These are phyloP conservation scores for Schizotus pectinicornis DNA, from an alignment of 2,888 invertebrate species.

Conservation along the genomic window DNA sequence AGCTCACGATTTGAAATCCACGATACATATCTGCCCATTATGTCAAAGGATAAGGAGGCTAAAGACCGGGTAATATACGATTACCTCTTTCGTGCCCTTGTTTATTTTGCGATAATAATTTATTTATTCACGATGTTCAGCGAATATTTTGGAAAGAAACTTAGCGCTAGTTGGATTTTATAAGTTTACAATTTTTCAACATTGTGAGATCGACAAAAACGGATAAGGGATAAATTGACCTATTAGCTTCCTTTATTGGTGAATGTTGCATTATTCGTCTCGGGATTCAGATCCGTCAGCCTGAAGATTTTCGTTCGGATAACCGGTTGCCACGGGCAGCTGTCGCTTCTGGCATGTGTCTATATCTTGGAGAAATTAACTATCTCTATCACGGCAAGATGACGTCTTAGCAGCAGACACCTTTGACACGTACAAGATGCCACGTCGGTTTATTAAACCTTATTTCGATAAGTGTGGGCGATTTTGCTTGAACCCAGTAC, in stretches of 20 bases:
- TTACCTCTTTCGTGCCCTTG: neutral
- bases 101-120: neutral
- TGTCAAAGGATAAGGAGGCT: slow-evolving; percentile 19
- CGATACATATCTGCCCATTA: slow-evolving; percentile 35
- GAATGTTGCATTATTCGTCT: slow-evolving; percentile 18
- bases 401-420: slow-evolving; percentile 39
- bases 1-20: slow-evolving; percentile 29
- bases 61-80: neutral
- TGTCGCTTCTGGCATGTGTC: slow-evolving; percentile 42
- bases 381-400: slow-evolving; percentile 36
- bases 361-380: slow-evolving; percentile 45
- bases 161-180: neutral
- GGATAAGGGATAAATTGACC: slow-evolving; percentile 10
- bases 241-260: slow-evolving; percentile 9
- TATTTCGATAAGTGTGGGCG: neutral
- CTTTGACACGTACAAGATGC: slow-evolving; percentile 44
- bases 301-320: neutral
- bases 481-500: neutral
- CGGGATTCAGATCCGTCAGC: neutral
- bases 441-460: slow-evolving; percentile 38
- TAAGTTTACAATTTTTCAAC: neutral
- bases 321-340: slow-evolving; percentile 30
- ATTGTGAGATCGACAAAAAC: slow-evolving; percentile 4
- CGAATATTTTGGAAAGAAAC: neutral
- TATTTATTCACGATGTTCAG: too few species aligned